Evolutionary conservation across 1,140 invertebrate species (phyloP).

Genomic region (fruit fly (Drosophila melanogaster)): DNA sequence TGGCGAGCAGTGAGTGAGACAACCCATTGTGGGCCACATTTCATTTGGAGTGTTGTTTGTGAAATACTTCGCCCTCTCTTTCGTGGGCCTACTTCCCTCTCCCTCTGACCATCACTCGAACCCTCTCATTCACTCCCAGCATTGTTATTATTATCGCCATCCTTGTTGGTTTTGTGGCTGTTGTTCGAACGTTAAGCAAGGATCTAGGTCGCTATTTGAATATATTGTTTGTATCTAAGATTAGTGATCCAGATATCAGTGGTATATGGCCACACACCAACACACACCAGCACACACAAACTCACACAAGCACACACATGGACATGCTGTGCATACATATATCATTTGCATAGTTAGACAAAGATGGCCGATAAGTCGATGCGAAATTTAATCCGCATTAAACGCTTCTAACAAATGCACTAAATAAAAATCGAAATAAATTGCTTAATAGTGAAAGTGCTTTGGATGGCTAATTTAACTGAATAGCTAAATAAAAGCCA

Average conservation of each 20-base stretch:
- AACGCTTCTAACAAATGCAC: conserved; percentile 12
- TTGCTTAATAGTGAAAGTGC: conserved; percentile 12
- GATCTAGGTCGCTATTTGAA: conserved; percentile 82
- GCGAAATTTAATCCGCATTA: conserved; percentile 42
- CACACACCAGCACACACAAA: conserved; percentile 29
- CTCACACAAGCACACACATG: conserved; percentile 15
- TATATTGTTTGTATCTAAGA: conserved; percentile 81
- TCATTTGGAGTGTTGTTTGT: conserved; percentile 71
- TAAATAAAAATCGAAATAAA: conserved; percentile 11
- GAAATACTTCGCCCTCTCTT: conserved; percentile 50
- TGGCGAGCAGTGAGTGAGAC: conserved; percentile 11
- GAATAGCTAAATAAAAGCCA: background rate
- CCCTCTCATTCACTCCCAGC: conserved; percentile 19
- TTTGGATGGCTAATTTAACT: conserved; percentile 1
- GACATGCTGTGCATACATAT: conserved; percentile 28
- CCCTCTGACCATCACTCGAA: background rate
- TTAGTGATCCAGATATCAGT: conserved; percentile 75
- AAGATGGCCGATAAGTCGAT: conserved; percentile 34
- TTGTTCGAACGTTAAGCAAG: conserved; percentile 56
- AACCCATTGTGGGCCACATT: conserved; percentile 53
- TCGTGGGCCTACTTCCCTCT: conserved; percentile 12
- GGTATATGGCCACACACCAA: conserved; percentile 61
- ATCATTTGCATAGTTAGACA: conserved; percentile 52
- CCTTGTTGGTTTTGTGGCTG: conserved; percentile 42
- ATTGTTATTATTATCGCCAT: conserved; percentile 76